These are phyloP conservation scores for Hyposoter didymator DNA, from an alignment of 2,888 invertebrate species.

Conservation along the genomic window DNA sequence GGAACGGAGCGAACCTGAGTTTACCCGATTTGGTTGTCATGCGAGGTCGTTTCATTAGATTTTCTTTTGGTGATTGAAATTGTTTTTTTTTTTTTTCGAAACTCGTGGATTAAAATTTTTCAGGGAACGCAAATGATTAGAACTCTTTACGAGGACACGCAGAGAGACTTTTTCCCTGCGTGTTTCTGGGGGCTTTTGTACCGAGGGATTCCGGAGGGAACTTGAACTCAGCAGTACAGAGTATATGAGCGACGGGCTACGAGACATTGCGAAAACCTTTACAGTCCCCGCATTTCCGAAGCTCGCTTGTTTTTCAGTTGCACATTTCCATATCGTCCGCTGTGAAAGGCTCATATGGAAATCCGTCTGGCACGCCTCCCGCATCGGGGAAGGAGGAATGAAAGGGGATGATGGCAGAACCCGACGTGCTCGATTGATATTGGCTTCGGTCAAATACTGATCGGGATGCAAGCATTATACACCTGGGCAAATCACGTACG, in stretches of 20 bases:
- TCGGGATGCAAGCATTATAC: constrained; percentile 77
- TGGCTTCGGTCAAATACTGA: constrained; percentile 80
- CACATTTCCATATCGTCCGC: constrained; percentile 79
- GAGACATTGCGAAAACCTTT: constrained; percentile 36
- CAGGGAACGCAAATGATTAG: too few species aligned
- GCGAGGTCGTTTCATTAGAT: constrained; percentile 39
- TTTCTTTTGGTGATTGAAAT: constrained; percentile 26
- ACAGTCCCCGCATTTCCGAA: constrained; percentile 59
- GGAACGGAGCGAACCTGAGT: constrained; percentile 1
- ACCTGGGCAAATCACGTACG: constrained; percentile 67
- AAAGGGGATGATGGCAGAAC: constrained; percentile 44
- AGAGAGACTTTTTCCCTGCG: too few species aligned
- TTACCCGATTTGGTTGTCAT: constrained; percentile 49
- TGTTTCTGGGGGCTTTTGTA: too few species aligned
- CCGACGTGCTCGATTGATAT: constrained; percentile 76
- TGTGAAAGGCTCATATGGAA: constrained; percentile 77
- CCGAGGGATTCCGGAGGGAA: not conserved
- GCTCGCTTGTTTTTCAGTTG: constrained; percentile 77
- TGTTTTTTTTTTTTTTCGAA: too few species aligned
- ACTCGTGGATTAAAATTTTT: too few species aligned
- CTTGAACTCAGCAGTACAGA: not conserved
- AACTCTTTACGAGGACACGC: too few species aligned
- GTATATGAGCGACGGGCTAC: constrained; percentile 18
- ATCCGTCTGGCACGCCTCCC: constrained; percentile 71
- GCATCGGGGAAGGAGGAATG: not conserved